Conservation (phyloP, 2,113 vertebrate genomes). For the Protobothrops flavoviridis region DNA sequence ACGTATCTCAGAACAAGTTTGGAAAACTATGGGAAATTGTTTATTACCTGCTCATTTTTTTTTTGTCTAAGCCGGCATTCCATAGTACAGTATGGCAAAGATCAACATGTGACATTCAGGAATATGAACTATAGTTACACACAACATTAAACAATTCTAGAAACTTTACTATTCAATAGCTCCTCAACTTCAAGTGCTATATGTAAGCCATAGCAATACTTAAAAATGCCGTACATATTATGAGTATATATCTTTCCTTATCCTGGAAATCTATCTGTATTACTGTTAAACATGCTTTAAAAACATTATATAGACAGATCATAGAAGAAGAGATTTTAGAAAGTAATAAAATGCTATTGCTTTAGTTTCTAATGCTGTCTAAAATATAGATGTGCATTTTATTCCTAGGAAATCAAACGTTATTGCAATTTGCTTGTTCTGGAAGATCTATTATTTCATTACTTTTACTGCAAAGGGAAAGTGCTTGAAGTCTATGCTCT, state of each 20-base stretch:
- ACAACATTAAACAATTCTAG: neutral
- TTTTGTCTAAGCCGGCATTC: slow-evolving; percentile 15
- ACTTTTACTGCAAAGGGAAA: neutral
- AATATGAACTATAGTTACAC: slow-evolving; percentile 9
- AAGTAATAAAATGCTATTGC: neutral
- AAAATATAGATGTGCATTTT: neutral
- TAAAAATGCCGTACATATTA: neutral
- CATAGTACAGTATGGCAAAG: slow-evolving; percentile 2
- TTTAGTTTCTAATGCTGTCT: neutral
- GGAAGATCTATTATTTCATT: neutral
- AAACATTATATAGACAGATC: neutral
- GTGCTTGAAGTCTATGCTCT: neutral
- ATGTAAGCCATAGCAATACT: neutral
- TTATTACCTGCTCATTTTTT: neutral
- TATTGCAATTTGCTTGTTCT: neutral
- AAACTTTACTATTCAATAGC: neutral
- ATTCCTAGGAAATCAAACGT: neutral
- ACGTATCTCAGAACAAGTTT: neutral
- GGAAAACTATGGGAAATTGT: slow-evolving; percentile 10
- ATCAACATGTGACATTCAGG: neutral
- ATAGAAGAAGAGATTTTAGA: neutral
- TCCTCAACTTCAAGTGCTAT: neutral
- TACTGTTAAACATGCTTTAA: neutral
- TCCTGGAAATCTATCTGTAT: neutral
- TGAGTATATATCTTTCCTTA: neutral